phyloP scores from a whole-genome alignment of 2,888 invertebrate genomes.

The Lissocephala sabroskyi region DNA sequence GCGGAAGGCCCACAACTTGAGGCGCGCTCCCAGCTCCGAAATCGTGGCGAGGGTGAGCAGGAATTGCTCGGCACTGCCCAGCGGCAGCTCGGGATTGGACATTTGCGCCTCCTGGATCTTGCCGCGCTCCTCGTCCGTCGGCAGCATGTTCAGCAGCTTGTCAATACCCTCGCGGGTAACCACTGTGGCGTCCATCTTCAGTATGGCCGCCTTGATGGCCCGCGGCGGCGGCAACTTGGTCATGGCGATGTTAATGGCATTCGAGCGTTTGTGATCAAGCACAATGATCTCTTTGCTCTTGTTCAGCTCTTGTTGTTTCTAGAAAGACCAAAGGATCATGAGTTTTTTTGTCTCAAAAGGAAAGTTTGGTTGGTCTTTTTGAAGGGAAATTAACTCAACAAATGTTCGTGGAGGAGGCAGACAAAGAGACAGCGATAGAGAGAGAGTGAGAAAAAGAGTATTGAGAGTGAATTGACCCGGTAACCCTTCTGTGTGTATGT shows the following conservation, averaged over 20 bases:
- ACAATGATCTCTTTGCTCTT: conserved; percentile 95
- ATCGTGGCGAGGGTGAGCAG: conserved; percentile 96
- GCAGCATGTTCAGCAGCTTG: conserved; percentile 97
- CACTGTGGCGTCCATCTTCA: conserved; percentile 99
- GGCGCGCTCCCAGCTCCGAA: conserved; percentile 91
- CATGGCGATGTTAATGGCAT: conserved; percentile 99
- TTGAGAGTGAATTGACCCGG: too few species aligned
- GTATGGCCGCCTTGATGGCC: conserved; percentile 97
- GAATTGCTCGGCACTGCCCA: conserved; percentile 98
- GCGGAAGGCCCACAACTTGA: conserved; percentile 98
- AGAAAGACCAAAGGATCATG: conserved; percentile 22
- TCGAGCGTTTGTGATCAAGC: conserved; percentile 96
- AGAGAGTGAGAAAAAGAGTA: conserved; percentile 7
- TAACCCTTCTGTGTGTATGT: background rate
- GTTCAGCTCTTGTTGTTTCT: conserved; percentile 88
- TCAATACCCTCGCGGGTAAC: conserved; percentile 98
- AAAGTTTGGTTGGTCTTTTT: too few species aligned
- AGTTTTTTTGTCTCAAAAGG: background rate
- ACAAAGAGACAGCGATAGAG: too few species aligned
- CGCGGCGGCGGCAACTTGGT: conserved; percentile 98
- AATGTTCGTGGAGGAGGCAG: conserved; percentile 3
- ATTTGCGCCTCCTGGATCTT: conserved; percentile 93
- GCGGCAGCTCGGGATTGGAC: conserved; percentile 71
- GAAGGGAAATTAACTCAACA: too few species aligned
- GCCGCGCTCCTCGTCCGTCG: conserved; percentile 96